Conservation (phyloP, 2,888 invertebrate genomes). For the Troglohyphantes excavatus region DNA sequence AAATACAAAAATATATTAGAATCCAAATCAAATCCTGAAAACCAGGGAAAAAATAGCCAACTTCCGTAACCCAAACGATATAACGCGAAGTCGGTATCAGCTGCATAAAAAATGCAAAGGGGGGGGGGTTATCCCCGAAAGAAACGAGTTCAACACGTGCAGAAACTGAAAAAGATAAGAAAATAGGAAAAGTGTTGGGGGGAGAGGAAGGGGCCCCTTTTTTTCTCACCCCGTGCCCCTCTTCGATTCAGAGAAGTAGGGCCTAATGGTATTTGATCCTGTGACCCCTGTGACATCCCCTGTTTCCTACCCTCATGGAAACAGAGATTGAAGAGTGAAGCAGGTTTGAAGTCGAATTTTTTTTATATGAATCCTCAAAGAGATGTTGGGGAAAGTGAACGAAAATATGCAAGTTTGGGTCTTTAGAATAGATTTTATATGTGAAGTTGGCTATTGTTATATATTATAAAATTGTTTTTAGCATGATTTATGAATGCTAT, state of each 20-base stretch:
- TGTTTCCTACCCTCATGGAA: neutral
- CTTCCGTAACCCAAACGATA: neutral
- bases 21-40: too few species aligned
- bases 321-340: conserved; percentile 9
- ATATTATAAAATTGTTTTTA: too few species aligned
- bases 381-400: too few species aligned
- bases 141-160: conserved; percentile 55
- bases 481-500: too few species aligned
- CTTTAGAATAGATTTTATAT: too few species aligned
- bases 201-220: neutral
- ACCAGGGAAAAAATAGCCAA: too few species aligned
- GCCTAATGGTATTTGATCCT: conserved; percentile 55
- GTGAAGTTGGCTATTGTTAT: too few species aligned
- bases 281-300: conserved; percentile 2
- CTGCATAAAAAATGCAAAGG: conserved; percentile 13
- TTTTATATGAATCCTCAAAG: too few species aligned
- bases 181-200: neutral
- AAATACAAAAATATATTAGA: too few species aligned
- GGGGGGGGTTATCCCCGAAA: neutral
- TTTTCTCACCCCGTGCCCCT: conserved; percentile 22
- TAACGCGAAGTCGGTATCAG: neutral
- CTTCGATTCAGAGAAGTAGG: conserved; percentile 48
- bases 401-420: too few species aligned
- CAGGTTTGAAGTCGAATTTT: too few species aligned
- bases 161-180: neutral